These are phyloP conservation scores for Nymphalis urticae DNA, from an alignment of 2,888 invertebrate genomes.

Conservation along the genomic window DNA sequence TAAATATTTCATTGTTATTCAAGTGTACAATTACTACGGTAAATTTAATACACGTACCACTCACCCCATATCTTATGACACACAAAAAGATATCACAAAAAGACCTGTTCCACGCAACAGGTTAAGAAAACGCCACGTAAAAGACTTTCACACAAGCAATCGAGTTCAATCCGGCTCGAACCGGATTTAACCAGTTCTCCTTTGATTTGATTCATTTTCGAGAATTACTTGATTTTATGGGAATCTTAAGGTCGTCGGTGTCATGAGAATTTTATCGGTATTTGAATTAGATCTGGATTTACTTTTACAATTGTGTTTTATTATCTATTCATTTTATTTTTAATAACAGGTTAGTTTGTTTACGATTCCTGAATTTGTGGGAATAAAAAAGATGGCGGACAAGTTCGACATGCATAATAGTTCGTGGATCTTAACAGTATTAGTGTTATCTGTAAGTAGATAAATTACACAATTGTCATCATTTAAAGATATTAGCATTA, in stretches of 20 bases:
- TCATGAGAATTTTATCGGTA: slow-evolving; percentile 20
- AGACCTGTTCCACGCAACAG: slow-evolving; percentile 7
- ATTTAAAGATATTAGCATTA: too few relatives aligned
- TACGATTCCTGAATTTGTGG: background rate
- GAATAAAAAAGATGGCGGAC: background rate
- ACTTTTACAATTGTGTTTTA: background rate
- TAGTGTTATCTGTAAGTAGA: too few relatives aligned
- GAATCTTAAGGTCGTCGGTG: slow-evolving; percentile 29
- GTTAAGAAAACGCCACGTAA: background rate
- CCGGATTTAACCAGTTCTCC: slow-evolving; percentile 22
- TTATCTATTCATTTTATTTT: too few relatives aligned
- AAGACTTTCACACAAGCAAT: slow-evolving; percentile 1
- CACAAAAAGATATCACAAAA: background rate
- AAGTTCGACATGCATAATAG: too few relatives aligned
- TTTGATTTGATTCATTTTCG: slow-evolving; percentile 10
- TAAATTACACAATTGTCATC: too few relatives aligned
- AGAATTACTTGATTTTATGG: slow-evolving; percentile 21
- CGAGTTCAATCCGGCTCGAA: slow-evolving; percentile 23
- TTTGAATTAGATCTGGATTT: slow-evolving; percentile 6
- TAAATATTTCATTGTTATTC: too few relatives aligned
- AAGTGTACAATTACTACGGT: too few relatives aligned
- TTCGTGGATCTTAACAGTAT: too few relatives aligned
- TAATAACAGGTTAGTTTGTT: slow-evolving; percentile 10
- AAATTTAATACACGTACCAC: background rate
- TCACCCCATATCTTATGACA: background rate